A percentile compares a stretch with the other conserved stretches of the same genome.
Conservation (phyloP, 1,140 invertebrate genomes). For the Bombus haemorrhoidalis region DNA sequence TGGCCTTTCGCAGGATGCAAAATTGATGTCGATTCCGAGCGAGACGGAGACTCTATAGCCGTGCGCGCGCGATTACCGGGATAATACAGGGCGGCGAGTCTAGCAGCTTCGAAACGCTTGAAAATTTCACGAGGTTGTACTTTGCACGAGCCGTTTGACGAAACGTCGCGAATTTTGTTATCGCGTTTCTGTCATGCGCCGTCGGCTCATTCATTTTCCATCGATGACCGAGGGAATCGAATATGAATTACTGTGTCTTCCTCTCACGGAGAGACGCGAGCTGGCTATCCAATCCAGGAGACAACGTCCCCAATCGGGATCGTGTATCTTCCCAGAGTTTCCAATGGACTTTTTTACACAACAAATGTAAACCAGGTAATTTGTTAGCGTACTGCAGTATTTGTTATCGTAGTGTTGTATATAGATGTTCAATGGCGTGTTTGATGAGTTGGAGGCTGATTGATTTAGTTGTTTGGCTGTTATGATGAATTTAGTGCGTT, state of each 20-base stretch:
- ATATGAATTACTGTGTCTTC: slow-evolving; percentile 3
- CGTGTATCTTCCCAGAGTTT: neutral
- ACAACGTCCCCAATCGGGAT: neutral
- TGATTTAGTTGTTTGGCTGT: too few relatives aligned
- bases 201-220: slow-evolving; percentile 6
- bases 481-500: too few relatives aligned
- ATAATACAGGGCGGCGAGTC: slow-evolving; percentile 36
- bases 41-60: slow-evolving; percentile 38
- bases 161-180: slow-evolving; percentile 48
- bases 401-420: too few relatives aligned
- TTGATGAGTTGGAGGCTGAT: too few relatives aligned
- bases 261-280: neutral
- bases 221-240: neutral
- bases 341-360: neutral
- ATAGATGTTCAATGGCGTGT: too few relatives aligned
- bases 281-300: too few relatives aligned
- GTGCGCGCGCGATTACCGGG: slow-evolving; percentile 37
- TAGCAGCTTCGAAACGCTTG: slow-evolving; percentile 27
- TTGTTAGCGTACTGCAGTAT: neutral
- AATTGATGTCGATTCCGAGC: slow-evolving; percentile 40
- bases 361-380: neutral
- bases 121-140: slow-evolving; percentile 56
- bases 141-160: slow-evolving; percentile 8
- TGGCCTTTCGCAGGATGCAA: slow-evolving; percentile 10
- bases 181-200: neutral